Evolutionary conservation across 1,140 invertebrate genomes (phyloP), one percentile per base, ranked within the genome.

Genomic region (Homalodisca vitripennis): DNA sequence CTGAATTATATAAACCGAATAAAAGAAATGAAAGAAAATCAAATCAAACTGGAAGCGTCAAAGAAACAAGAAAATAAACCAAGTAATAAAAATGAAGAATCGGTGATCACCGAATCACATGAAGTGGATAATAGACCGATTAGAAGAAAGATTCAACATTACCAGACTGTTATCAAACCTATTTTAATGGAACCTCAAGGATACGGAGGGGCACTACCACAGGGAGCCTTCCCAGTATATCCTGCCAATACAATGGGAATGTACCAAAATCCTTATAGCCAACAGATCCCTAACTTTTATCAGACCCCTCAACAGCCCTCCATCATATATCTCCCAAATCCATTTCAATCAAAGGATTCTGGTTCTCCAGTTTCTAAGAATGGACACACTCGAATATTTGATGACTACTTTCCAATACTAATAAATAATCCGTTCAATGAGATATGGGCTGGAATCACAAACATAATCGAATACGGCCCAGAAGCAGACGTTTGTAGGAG

Each of bases 381-480:
- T n/a, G 22, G 20, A 12, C n/a, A n/a, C n/a, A n/a, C n/a, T n/a
- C 47, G 66, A 47, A 60, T 68, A 6, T 71, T 60, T 24, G 70
- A 67, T 63, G 51, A 72, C 62, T 78, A 81, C 51, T 86, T 86
- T 73, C 85, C 84, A 17, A 77, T 86, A 47, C 75, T 84, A 22
- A 80, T 85, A 31, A 83, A 81, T 77, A 83, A 85, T 75, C 84
- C 84, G 1, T 77, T 84, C 32, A 70, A 85, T n/a, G 79, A 70
- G 41, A 67, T 74, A n/a, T 73, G 73, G 71, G 66, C 75, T 20
- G 71, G 70, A 1, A 65, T 74, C 27, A 73, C 72, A n/a, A 84
- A 81, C 71, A 81, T 86, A 69, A 73, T 86, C 47, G 83, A 87
- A 78, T 84, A 85, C 75, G 85, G 84, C n/a, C 83, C 84, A 70